A percentile compares a stretch with the other conserved stretches of the same genome.
Conservation (phyloP, 1,140 invertebrate species). For the Microvelia longipes region DNA sequence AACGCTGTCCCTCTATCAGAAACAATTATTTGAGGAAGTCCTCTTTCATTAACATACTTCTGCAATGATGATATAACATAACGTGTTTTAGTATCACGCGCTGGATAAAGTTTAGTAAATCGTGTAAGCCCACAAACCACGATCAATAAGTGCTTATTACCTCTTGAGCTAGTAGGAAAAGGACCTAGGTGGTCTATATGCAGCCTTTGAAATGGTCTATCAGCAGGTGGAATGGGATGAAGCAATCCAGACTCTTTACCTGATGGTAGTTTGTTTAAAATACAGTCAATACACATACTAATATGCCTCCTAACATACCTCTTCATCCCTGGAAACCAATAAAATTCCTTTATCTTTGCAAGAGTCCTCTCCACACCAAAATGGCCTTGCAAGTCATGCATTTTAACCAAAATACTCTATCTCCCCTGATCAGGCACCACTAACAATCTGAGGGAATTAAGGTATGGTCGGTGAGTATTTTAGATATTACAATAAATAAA, state of each 20-base stretch:
- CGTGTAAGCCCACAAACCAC: background rate
- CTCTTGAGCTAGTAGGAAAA: background rate
- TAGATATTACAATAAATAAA: too few species aligned
- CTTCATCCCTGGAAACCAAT: constrained; percentile 15
- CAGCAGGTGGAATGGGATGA: constrained; percentile 11
- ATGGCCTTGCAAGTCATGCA: background rate
- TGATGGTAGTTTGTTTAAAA: constrained; percentile 15
- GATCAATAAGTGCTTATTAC: background rate
- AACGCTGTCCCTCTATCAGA: background rate
- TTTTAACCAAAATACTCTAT: background rate
- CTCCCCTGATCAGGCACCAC: background rate
- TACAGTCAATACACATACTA: constrained; percentile 14
- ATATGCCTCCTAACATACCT: constrained; percentile 18
- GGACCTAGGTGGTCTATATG: background rate
- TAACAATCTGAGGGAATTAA: too few species aligned
- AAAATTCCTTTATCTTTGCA: background rate
- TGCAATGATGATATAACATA: background rate
- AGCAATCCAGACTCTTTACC: constrained; percentile 14
- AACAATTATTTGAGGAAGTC: background rate
- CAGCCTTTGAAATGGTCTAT: background rate
- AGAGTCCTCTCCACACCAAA: background rate
- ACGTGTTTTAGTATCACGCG: background rate
- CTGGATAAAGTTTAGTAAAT: background rate
- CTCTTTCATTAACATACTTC: background rate
- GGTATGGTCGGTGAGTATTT: too few species aligned